Conservation (phyloP, 2,888 invertebrate genomes). For the Lampropteryx suffumata region DNA sequence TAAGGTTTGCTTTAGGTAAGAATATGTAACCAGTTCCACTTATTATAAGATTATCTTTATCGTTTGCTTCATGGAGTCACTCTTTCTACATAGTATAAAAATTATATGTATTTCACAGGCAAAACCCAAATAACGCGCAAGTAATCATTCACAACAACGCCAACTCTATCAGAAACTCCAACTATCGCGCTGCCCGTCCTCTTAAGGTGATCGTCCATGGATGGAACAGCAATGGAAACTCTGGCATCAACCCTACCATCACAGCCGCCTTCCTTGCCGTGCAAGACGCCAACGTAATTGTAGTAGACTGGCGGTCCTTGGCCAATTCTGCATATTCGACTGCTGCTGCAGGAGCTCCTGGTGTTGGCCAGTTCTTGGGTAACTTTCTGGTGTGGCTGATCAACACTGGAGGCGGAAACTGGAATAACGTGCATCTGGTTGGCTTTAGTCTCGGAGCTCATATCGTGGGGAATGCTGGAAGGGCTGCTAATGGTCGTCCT, state of each 20-base stretch:
- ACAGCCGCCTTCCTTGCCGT: constrained; percentile 20
- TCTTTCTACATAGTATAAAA: too few species aligned
- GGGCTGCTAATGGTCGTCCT: constrained; percentile 41
- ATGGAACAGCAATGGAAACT: constrained; percentile 26
- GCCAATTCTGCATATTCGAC: constrained; percentile 49
- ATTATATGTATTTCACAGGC: too few species aligned
- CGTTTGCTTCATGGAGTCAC: too few species aligned
- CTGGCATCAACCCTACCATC: constrained; percentile 19
- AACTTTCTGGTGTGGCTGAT: constrained; percentile 66
- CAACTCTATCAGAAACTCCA: constrained; percentile 35
- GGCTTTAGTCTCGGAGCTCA: constrained; percentile 77
- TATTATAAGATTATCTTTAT: too few species aligned
- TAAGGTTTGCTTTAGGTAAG: too few species aligned
- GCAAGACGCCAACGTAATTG: constrained; percentile 62
- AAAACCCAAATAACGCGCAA: constrained; percentile 52
- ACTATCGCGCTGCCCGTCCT: constrained; percentile 14
- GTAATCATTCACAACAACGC: constrained; percentile 50
- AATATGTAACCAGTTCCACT: too few species aligned
- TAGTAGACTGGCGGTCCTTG: constrained; percentile 62
- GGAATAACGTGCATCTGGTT: constrained; percentile 65
- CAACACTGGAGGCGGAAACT: constrained; percentile 56
- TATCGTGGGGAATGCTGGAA: constrained; percentile 62
- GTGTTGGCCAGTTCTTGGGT: constrained; percentile 60
- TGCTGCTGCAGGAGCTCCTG: constrained; percentile 56
- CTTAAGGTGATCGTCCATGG: constrained; percentile 26